phyloP scores from a whole-genome alignment of 2,888 invertebrate species.

The Macrophya annulata region DNA sequence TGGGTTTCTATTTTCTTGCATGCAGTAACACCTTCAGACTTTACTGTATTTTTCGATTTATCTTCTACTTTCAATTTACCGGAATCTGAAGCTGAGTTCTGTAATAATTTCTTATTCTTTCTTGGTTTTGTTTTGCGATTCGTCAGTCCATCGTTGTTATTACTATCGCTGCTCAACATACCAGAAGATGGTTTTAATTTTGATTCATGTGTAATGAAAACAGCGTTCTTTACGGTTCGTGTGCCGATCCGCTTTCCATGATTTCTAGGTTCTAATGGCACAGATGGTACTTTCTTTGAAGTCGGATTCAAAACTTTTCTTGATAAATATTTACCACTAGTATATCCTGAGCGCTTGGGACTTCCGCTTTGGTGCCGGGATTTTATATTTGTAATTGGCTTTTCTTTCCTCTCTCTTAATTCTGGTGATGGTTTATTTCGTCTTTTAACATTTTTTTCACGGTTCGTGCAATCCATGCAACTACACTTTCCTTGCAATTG shows the following conservation, averaged over 20 bases:
- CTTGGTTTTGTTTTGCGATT: background rate
- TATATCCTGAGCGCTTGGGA: background rate
- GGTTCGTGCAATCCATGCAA: constrained; percentile 16
- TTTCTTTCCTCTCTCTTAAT: background rate
- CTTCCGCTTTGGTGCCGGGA: background rate
- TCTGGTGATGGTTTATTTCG: background rate
- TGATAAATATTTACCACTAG: background rate
- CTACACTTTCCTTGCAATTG: constrained; percentile 22
- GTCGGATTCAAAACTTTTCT: background rate
- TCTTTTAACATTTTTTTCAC: background rate
- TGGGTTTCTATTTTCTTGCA: constrained; percentile 13
- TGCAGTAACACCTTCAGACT: background rate
- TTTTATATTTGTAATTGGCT: background rate
- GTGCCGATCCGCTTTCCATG: background rate
- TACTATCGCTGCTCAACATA: background rate
- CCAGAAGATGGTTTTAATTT: background rate
- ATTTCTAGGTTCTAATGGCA: background rate
- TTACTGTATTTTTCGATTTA: constrained; percentile 26
- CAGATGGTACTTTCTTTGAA: background rate
- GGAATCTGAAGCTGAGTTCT: background rate
- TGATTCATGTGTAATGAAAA: background rate
- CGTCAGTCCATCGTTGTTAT: background rate
- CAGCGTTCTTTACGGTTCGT: background rate
- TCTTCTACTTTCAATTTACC: constrained; percentile 1
- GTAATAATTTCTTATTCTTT: background rate